Evolutionary conservation across 2,113 vertebrate species (phyloP).

Genomic region (Ibidorhyncha struthersii): DNA sequence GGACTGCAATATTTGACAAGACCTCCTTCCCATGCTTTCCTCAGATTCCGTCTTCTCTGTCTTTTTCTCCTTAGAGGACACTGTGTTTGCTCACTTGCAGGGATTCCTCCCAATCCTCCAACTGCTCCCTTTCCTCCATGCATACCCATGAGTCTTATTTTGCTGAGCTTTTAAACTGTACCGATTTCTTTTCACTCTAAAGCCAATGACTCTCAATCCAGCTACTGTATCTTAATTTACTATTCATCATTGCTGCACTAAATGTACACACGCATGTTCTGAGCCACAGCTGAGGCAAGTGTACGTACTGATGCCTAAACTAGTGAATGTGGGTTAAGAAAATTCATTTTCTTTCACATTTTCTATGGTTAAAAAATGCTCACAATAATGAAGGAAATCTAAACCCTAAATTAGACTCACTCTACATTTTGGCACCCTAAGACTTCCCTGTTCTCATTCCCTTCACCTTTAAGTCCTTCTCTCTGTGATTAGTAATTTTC

Average conservation of each 20-base stretch:
- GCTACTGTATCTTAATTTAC: not conserved
- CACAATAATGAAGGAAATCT: not conserved
- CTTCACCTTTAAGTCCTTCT: not conserved
- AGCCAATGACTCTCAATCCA: not conserved
- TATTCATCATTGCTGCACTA: not conserved
- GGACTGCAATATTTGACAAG: not conserved
- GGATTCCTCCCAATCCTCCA: not conserved
- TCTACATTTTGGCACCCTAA: not conserved
- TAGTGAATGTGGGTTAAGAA: not conserved
- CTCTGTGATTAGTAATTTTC: not conserved
- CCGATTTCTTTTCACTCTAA: not conserved
- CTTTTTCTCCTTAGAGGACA: not conserved
- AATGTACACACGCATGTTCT: not conserved
- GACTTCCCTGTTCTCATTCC: not conserved
- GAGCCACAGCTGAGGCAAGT: not conserved
- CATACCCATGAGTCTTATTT: not conserved
- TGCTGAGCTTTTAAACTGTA: not conserved
- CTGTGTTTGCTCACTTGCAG: not conserved
- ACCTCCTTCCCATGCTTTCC: not conserved
- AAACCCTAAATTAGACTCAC: not conserved
- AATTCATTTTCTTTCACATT: not conserved
- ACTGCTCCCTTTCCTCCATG: not conserved
- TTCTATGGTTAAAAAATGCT: not conserved
- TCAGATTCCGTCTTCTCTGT: not conserved
- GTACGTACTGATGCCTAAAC: not conserved